Percentiles rank a stretch among this genome's conserved stretches.
These are phyloP conservation scores for Latrodectus hesperus DNA, from an alignment of 2,888 invertebrate genomes.

Conservation along the genomic window DNA sequence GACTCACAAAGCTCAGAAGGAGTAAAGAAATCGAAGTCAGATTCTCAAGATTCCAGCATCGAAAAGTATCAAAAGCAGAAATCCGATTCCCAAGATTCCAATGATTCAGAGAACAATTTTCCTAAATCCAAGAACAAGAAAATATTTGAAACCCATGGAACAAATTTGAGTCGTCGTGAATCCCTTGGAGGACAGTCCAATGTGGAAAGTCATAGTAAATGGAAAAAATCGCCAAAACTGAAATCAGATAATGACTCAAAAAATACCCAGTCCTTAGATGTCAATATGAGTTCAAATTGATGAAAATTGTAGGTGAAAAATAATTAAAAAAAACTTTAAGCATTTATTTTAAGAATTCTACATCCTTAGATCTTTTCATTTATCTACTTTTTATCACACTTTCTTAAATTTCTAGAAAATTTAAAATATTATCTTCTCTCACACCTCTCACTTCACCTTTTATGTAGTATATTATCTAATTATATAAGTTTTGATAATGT, in stretches of 20 bases:
- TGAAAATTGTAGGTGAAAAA: no score
- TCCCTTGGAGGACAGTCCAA: slow-evolving; percentile 32
- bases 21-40: slow-evolving; percentile 10
- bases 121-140: slow-evolving; percentile 31
- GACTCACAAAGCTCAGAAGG: slow-evolving; percentile 4
- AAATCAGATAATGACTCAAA: slow-evolving; percentile 37
- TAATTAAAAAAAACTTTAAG: no score
- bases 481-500: no score
- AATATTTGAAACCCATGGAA: slow-evolving; percentile 44
- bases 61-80: slow-evolving; percentile 37
- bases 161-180: slow-evolving; percentile 43
- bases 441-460: no score
- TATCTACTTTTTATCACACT: no score
- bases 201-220: slow-evolving; percentile 19
- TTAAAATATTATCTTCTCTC: no score
- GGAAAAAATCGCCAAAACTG: slow-evolving; percentile 28
- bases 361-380: no score
- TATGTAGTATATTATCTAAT: no score
- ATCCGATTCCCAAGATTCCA: slow-evolving; percentile 61
- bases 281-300: slow-evolving; percentile 12
- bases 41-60: slow-evolving; percentile 48
- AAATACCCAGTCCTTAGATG: slow-evolving; percentile 51
- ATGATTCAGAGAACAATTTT: slow-evolving; percentile 36
- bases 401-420: no score
- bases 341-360: no score